These are phyloP conservation scores for Leucania comma DNA, from an alignment of 2,888 invertebrate species.

Conservation along the genomic window DNA sequence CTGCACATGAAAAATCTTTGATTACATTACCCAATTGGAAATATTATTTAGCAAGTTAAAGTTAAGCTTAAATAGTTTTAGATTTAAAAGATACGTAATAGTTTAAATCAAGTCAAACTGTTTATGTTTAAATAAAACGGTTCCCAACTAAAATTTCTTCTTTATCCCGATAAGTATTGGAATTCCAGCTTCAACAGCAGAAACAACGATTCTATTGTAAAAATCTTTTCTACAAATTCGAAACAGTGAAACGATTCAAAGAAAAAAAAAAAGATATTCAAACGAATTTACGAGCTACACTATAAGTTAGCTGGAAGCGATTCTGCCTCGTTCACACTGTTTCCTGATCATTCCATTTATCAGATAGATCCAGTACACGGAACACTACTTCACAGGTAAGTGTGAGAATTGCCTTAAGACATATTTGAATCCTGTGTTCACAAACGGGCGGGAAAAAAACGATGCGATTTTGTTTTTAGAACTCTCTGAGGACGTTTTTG, in stretches of 20 bases:
- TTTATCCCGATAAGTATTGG: constrained; percentile 28
- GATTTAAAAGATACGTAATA: neutral
- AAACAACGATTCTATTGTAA: constrained; percentile 43
- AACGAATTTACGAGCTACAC: constrained; percentile 51
- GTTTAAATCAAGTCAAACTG: neutral
- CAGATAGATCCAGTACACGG: constrained; percentile 74
- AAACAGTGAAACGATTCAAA: constrained; percentile 40
- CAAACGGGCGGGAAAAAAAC: constrained; percentile 46
- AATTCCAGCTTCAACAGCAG: constrained; percentile 26
- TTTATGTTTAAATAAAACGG: constrained; percentile 21
- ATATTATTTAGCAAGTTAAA: neutral
- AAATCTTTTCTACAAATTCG: constrained; percentile 54
- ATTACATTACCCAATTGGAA: neutral
- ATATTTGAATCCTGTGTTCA: constrained; percentile 60
- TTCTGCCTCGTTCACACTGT: constrained; percentile 65
- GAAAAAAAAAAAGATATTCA: constrained; percentile 44
- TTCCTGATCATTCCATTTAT: constrained; percentile 78
- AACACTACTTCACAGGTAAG: constrained; percentile 79
- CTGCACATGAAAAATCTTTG: neutral
- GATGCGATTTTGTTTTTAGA: constrained; percentile 31
- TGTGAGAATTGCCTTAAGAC: constrained; percentile 73
- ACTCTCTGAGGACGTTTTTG: constrained; percentile 38
- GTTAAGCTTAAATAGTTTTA: neutral
- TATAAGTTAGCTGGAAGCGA: constrained; percentile 55
- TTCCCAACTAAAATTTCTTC: neutral